Evolutionary conservation across 2,888 invertebrate species (phyloP).

Genomic region (Acanthosoma haemorrhoidale): DNA sequence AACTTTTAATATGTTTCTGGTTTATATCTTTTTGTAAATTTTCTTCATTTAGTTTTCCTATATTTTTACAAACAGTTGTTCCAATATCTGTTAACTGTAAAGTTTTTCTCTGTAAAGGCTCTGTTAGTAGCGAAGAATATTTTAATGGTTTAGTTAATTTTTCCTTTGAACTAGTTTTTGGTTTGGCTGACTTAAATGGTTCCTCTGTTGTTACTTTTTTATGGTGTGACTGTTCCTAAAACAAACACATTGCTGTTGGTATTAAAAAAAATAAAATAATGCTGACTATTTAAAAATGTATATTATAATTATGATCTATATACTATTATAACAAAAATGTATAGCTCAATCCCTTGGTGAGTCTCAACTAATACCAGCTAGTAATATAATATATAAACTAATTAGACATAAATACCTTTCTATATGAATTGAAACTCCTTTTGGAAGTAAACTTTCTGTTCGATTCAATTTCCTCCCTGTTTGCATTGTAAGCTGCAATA

Average conservation of each 20-base stretch:
- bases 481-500: neutral
- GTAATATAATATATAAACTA: neutral
- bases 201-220: neutral
- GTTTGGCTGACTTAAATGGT: neutral
- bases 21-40: neutral
- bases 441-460: constrained; percentile 1
- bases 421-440: neutral
- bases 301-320: too few relatives aligned
- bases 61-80: neutral
- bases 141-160: neutral
- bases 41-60: neutral
- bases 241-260: neutral
- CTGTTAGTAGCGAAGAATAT: neutral
- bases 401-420: neutral
- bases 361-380: neutral
- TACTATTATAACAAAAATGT: too few relatives aligned
- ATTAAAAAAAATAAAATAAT: too few relatives aligned
- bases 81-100: neutral
- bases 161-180: neutral
- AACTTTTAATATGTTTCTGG: neutral
- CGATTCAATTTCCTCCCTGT: constrained; percentile 7
- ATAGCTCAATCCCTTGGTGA: too few relatives aligned
- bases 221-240: neutral
- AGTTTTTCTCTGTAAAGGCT: neutral
- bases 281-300: too few relatives aligned